Evolutionary conservation across 2,113 vertebrate genomes (phyloP), one percentile per base, ranked within the genome.

Genomic region (Sprattus sprattus): DNA sequence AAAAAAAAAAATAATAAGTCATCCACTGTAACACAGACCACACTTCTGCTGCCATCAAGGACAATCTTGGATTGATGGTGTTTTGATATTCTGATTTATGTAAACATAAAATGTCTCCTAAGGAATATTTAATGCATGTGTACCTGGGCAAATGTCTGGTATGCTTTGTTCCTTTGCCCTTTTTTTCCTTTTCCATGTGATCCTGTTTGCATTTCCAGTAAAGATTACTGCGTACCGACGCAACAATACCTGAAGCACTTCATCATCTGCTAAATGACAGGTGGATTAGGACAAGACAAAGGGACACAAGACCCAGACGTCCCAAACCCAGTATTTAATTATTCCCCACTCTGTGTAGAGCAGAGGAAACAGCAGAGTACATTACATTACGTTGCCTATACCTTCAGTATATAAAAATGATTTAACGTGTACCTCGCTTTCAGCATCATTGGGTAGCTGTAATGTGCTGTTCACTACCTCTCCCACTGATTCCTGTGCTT

Each of bases 401-500:
- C 93, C 92, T 93, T 94, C 92, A 90, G 90, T 91, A 89, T 92
- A 93, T 95, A 94, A 95, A 95, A 94, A 94, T 95, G 94, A 95
- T 95, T 95, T 95, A 94, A 93, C 92, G 91, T 90, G 91, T 94
- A 90, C 93, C 94, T 90, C 86, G 92, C 92, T 92, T 91, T 91
- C 92, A 86, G 90, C 93, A 91, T 94, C 93, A 94, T 94, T 90
- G 92, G 93, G 91, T 91, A 89, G 91, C 93, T 91, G 91, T 94
- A 94, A 93, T 93, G 93, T 91, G 90, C 91, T 92, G 92, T 90
- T 88, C 90, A 92, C 93, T 92, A 13, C 11, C 92, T 39, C 25
- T 78, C 25, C 93, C 71, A 4, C 71, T 4, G 71, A 32, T 15
- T 78, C 28, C 32, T 39, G 71, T 78, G 71, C 71, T 32, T 9